Evolutionary conservation across 2,888 invertebrate genomes (phyloP).

Genomic region (Polietes domitor): DNA sequence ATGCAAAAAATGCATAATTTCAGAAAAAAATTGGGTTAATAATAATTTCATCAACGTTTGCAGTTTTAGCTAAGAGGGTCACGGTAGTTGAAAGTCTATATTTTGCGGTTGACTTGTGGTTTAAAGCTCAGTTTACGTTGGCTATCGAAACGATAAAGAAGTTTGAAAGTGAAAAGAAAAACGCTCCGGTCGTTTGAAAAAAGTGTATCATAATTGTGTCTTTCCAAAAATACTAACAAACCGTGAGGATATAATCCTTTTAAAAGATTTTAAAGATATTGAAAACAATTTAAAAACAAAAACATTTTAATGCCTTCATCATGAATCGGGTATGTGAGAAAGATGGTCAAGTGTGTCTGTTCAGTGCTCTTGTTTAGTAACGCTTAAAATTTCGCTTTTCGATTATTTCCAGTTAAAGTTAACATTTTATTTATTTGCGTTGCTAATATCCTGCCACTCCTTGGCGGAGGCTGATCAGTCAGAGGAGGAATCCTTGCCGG

Average conservation of each 20-base stretch:
- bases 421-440: conserved; percentile 27
- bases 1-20: conserved; percentile 6
- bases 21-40: conserved; percentile 6
- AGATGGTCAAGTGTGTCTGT: background rate
- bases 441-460: conserved; percentile 10
- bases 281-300: background rate
- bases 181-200: background rate
- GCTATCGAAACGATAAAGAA: conserved; percentile 38
- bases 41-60: conserved; percentile 38
- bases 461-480: background rate
- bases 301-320: conserved; percentile 43
- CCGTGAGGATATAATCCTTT: background rate
- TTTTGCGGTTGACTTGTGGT: conserved; percentile 32
- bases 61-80: conserved; percentile 38
- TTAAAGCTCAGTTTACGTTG: conserved; percentile 52
- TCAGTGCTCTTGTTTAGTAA: background rate
- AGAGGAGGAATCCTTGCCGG: conserved; percentile 29
- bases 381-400: background rate
- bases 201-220: background rate
- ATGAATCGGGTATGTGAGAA: conserved; percentile 61
- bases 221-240: conserved; percentile 17
- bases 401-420: conserved; percentile 49
- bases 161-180: background rate
- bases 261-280: too few relatives aligned
- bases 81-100: conserved; percentile 49